Evolutionary conservation across 2,797 vertebrate species (phyloP).

Genomic region (Phalanger gymnotis): DNA sequence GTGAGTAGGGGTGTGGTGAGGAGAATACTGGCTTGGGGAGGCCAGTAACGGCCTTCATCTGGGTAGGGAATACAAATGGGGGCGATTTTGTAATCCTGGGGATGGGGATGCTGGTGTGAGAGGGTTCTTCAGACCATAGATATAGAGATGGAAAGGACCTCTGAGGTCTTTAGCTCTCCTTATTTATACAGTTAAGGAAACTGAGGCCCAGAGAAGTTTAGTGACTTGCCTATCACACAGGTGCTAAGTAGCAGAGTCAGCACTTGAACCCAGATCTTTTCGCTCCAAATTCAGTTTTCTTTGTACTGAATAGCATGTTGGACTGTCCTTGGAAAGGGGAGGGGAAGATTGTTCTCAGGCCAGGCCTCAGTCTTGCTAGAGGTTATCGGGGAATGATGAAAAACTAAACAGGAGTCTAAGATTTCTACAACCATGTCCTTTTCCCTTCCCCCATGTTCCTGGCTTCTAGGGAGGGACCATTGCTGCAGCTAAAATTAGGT

Average conservation of each 20-base stretch:
- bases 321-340: not conserved
- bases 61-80: not conserved
- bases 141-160: not conserved
- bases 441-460: not conserved
- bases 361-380: not conserved
- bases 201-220: not conserved
- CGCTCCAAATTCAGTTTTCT: not conserved
- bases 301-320: not conserved
- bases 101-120: not conserved
- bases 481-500: constrained; percentile 78
- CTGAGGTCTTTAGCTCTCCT: not conserved
- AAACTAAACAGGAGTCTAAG: constrained; percentile 12
- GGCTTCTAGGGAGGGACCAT: constrained; percentile 8
- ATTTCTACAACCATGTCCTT: constrained; percentile 10
- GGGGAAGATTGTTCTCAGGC: not conserved
- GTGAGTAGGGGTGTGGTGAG: not conserved
- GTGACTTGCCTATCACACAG: not conserved
- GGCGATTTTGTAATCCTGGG: not conserved
- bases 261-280: not conserved
- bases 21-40: constrained; percentile 57
- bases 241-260: not conserved
- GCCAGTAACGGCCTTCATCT: not conserved
- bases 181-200: too few species aligned
- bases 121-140: not conserved
- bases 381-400: not conserved